A percentile compares a stretch with the other conserved stretches of the same genome.
Evolutionary conservation across 2,113 vertebrate genomes (phyloP).

Genomic region (Callipepla squamata): DNA sequence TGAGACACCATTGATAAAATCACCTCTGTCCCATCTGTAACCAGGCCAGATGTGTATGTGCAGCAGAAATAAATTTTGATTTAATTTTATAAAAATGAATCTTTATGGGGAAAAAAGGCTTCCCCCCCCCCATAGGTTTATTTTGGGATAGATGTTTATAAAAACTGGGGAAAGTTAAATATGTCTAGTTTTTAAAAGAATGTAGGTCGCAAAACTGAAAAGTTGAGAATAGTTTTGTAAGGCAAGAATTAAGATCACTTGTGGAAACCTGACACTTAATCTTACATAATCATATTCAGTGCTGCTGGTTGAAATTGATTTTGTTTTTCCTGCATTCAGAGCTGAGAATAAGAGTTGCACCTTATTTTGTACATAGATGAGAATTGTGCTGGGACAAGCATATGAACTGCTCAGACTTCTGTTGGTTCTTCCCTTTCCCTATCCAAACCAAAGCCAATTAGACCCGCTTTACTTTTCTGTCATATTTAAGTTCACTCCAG

Average conservation of each 20-base stretch:
- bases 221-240: not conserved
- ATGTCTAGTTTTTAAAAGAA: not conserved
- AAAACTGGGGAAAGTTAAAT: not conserved
- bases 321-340: not conserved
- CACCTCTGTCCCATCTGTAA: too few species aligned
- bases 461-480: not conserved
- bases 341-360: not conserved
- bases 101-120: not conserved
- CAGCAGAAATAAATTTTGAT: not conserved
- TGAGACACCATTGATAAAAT: too few species aligned
- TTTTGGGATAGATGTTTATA: not conserved
- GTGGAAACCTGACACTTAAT: not conserved
- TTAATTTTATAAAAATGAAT: not conserved
- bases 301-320: not conserved
- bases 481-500: rapidly evolving
- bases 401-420: not conserved
- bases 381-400: not conserved
- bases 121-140: not conserved
- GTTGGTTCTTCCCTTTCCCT: not conserved
- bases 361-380: not conserved
- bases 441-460: not conserved
- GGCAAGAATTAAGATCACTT: not conserved
- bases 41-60: not conserved
- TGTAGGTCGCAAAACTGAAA: not conserved
- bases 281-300: not conserved